A percentile compares a stretch with the other conserved stretches of the same genome.
phyloP scores from a whole-genome alignment of 2,113 vertebrate genomes.

The Lepus americanus region DNA sequence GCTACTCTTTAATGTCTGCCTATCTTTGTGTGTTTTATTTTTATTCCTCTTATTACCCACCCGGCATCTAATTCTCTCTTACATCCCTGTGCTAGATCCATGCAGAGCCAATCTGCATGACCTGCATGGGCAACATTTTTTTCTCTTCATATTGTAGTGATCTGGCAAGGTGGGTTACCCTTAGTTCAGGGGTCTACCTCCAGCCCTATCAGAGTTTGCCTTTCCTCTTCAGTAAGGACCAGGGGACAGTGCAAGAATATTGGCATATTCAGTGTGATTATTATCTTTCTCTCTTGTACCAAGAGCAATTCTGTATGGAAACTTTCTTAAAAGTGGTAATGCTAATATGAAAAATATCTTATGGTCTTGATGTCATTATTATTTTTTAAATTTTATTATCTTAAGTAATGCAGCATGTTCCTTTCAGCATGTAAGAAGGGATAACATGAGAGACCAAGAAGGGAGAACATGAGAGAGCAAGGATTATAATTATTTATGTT shows the following conservation, averaged over 20 bases:
- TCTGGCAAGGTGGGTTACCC: no score
- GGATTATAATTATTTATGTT: neutral
- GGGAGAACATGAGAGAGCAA: neutral
- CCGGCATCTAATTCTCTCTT: neutral
- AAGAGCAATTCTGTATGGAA: neutral
- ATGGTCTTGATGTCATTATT: neutral
- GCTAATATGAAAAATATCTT: neutral
- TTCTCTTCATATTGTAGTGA: neutral
- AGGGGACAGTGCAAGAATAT: neutral
- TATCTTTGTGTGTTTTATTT: conserved; percentile 25
- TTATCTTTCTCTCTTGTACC: neutral
- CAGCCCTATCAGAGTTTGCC: neutral
- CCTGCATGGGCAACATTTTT: neutral
- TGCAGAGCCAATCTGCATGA: neutral
- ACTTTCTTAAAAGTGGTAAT: neutral
- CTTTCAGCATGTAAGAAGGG: neutral
- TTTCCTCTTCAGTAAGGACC: neutral
- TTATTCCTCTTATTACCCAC: neutral
- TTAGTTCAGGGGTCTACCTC: neutral
- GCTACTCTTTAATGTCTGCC: neutral
- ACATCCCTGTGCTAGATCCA: neutral
- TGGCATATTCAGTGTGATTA: neutral
- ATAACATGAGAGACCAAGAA: neutral
- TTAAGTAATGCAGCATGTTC: neutral
- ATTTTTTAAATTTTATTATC: neutral